Conservation (phyloP, 2,113 vertebrate species). For the Anoplopoma fimbria region DNA sequence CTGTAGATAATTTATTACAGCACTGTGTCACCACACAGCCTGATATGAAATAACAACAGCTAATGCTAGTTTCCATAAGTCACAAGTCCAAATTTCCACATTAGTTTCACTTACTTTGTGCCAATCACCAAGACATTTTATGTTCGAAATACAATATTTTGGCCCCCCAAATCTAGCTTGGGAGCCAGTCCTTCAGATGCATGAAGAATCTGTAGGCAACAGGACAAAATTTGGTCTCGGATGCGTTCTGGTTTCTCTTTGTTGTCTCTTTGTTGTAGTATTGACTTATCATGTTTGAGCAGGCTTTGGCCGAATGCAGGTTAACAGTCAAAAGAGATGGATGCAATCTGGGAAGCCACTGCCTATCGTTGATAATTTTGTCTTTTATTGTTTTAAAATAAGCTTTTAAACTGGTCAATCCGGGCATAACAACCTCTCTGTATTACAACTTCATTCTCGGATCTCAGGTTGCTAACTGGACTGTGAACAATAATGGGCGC, state of each 20-base stretch:
- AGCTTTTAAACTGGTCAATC: not conserved
- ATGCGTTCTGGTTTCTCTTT: not conserved
- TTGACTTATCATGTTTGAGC: not conserved
- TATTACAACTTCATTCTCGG: too few species aligned
- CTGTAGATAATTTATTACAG: constrained; percentile 55
- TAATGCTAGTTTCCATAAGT: constrained; percentile 52
- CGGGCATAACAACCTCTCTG: not conserved
- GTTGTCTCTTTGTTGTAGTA: not conserved
- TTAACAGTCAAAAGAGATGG: not conserved
- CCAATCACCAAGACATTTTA: constrained; percentile 21
- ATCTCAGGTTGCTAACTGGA: not conserved
- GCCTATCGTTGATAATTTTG: too few species aligned
- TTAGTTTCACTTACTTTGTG: constrained; percentile 5
- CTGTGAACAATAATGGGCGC: not conserved
- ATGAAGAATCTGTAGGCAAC: not conserved
- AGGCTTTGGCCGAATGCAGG: too few species aligned
- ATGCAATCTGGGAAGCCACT: not conserved
- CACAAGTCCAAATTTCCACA: constrained; percentile 59
- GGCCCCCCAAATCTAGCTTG: not conserved
- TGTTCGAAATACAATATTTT: constrained; percentile 21
- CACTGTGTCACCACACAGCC: constrained; percentile 9
- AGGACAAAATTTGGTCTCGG: not conserved
- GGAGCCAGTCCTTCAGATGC: not conserved
- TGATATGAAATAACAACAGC: constrained; percentile 60
- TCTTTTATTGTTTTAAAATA: not conserved